Percentiles rank a stretch among this genome's conserved stretches.
Conservation (phyloP, 2,888 invertebrate genomes). For the Laspeyria flexula region DNA sequence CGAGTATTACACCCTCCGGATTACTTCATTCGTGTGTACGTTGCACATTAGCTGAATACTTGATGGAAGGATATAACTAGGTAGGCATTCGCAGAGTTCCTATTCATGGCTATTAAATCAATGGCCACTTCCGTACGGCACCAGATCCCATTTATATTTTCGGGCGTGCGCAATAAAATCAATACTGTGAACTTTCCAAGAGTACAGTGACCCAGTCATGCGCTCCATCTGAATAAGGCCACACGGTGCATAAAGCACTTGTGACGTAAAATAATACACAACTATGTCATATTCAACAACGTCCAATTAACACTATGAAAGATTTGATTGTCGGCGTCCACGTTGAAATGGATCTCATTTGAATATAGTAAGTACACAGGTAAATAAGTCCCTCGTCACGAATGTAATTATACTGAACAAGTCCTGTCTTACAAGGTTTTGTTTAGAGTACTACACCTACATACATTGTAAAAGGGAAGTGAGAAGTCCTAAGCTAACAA, state of each 20-base stretch:
- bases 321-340: constrained; percentile 17
- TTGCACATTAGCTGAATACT: constrained; percentile 19
- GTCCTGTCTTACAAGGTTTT: constrained; percentile 40
- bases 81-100: constrained; percentile 22
- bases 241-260: constrained; percentile 72
- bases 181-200: constrained; percentile 83
- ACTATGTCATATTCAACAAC: constrained; percentile 30
- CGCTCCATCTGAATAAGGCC: constrained; percentile 71
- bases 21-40: constrained; percentile 35
- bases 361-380: constrained; percentile 31
- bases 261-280: constrained; percentile 57
- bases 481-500: constrained; percentile 55
- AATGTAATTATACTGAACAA: constrained; percentile 47
- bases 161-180: constrained; percentile 85
- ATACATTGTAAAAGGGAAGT: constrained; percentile 35
- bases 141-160: constrained; percentile 80
- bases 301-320: constrained; percentile 49
- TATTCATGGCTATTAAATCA: constrained; percentile 55
- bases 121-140: constrained; percentile 57
- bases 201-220: constrained; percentile 82
- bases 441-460: constrained; percentile 33
- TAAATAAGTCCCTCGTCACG: constrained; percentile 27
- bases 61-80: constrained; percentile 15
- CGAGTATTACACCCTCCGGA: constrained; percentile 24
- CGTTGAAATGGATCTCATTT: constrained; percentile 37